A percentile compares a stretch with the other conserved stretches of the same genome.
phyloP scores from a whole-genome alignment of 2,113 vertebrate species.

The Pangasianodon gigas region DNA sequence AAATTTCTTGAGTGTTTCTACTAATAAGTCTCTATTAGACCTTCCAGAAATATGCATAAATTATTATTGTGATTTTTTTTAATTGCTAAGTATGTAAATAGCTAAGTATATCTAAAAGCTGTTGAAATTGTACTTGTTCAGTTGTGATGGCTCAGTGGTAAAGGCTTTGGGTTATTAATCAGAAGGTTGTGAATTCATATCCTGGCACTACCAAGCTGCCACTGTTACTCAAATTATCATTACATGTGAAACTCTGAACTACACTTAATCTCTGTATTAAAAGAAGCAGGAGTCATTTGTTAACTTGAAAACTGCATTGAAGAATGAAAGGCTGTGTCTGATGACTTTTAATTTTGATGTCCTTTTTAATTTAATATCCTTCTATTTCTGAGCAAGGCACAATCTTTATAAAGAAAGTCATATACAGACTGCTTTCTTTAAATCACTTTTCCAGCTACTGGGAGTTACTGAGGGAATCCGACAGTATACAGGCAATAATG shows the following conservation, averaged over 20 bases:
- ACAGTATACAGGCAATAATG: constrained; percentile 57
- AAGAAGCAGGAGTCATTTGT: background rate
- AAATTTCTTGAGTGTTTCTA: constrained; percentile 24
- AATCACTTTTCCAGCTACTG: constrained; percentile 58
- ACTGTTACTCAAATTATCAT: background rate
- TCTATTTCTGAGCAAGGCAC: background rate
- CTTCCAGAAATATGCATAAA: background rate
- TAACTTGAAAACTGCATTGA: background rate
- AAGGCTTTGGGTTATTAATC: background rate
- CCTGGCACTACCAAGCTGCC: background rate
- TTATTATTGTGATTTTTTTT: background rate
- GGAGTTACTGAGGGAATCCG: constrained; percentile 54
- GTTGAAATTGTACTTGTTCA: background rate
- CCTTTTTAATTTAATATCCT: background rate
- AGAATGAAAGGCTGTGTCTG: background rate
- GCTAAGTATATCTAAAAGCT: background rate
- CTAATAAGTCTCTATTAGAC: background rate
- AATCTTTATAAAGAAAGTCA: constrained; percentile 4
- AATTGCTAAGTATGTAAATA: background rate
- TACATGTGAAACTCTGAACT: background rate
- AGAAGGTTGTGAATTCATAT: background rate
- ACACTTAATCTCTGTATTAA: background rate
- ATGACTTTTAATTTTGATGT: background rate
- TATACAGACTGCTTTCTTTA: background rate
- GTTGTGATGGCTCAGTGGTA: background rate